Conservation (phyloP, 37 sponge, comb jelly and placozoan genomes). For the Diacarnus erythraeanus region DNA sequence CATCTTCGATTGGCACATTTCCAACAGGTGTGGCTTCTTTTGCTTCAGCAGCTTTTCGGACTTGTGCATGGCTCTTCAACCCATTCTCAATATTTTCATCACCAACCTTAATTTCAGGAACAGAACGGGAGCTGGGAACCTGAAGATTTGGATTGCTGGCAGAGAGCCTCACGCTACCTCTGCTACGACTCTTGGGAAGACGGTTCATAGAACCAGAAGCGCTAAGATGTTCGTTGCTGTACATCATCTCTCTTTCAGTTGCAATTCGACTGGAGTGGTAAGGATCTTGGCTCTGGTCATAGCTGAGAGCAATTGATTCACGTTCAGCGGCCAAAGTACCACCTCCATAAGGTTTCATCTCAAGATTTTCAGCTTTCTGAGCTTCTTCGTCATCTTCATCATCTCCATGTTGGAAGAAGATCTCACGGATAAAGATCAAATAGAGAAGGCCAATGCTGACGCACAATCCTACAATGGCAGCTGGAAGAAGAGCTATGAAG, state of each 20-base stretch:
- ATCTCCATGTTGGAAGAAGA: conserved; percentile 16
- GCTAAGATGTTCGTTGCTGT: conserved; percentile 45
- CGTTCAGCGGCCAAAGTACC: conserved; percentile 48
- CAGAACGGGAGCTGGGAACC: not conserved
- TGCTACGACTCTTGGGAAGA: conserved; percentile 21
- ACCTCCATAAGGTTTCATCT: conserved; percentile 1
- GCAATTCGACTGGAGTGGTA: conserved; percentile 54
- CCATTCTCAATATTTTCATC: conserved; percentile 33
- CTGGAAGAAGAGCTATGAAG: conserved; percentile 70
- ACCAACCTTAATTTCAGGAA: conserved; percentile 53
- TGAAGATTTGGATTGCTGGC: conserved; percentile 31
- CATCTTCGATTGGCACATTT: not conserved
- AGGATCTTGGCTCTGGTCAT: conserved; percentile 66
- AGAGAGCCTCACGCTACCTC: conserved; percentile 11
- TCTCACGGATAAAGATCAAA: conserved; percentile 39
- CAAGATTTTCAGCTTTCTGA: not conserved
- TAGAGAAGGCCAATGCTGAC: conserved; percentile 61
- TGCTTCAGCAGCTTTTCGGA: not conserved
- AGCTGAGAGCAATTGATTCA: conserved; percentile 55
- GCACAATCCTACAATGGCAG: conserved; percentile 60
- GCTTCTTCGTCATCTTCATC: conserved; percentile 41
- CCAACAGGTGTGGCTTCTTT: not conserved
- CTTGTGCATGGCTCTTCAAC: conserved; percentile 2
- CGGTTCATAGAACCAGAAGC: conserved; percentile 21
- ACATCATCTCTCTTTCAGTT: conserved; percentile 53